A percentile compares a stretch with the other conserved stretches of the same genome.
These are phyloP conservation scores for Hypothenemus hampei DNA, from an alignment of 1,140 invertebrate species.

Conservation along the genomic window DNA sequence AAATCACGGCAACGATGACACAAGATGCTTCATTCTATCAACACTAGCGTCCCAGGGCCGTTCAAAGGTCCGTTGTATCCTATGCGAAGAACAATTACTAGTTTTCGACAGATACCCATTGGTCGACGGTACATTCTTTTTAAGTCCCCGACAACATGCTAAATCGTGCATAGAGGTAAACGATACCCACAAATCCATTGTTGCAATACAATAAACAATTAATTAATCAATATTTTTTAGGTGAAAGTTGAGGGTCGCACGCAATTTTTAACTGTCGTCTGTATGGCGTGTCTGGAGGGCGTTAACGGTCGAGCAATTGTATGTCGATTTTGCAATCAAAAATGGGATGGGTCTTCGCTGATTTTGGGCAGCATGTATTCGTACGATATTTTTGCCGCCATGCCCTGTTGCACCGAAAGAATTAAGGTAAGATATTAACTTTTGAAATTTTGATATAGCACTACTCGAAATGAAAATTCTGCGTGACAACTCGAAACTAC, in stretches of 20 bases:
- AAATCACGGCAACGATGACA: constrained; percentile 95
- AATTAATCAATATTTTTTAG: constrained; percentile 49
- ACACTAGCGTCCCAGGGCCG: constrained; percentile 81
- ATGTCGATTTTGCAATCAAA: constrained; percentile 76
- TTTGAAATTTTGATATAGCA: constrained; percentile 7
- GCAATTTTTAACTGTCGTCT: constrained; percentile 88
- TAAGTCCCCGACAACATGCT: constrained; percentile 85
- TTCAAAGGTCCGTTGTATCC: constrained; percentile 76
- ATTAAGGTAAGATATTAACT: constrained; percentile 67
- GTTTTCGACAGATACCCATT: constrained; percentile 96
- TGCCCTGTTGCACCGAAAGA: constrained; percentile 89
- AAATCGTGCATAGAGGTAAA: constrained; percentile 77
- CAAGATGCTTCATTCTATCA: constrained; percentile 86
- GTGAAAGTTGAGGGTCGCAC: constrained; percentile 82
- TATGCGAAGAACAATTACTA: constrained; percentile 82
- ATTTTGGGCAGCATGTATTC: constrained; percentile 96
- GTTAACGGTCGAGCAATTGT: constrained; percentile 66
- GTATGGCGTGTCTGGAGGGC: constrained; percentile 86
- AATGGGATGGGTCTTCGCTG: constrained; percentile 89
- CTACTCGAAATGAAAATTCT: background rate
- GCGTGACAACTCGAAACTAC: background rate
- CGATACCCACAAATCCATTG: no score
- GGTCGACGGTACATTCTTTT: constrained; percentile 95
- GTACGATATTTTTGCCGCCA: constrained; percentile 95
- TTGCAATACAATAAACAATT: no score